Percentiles rank a stretch among this genome's conserved stretches.
phyloP scores from a whole-genome alignment of 2,797 vertebrate genomes.

The Melanotaenia pygmaea region DNA sequence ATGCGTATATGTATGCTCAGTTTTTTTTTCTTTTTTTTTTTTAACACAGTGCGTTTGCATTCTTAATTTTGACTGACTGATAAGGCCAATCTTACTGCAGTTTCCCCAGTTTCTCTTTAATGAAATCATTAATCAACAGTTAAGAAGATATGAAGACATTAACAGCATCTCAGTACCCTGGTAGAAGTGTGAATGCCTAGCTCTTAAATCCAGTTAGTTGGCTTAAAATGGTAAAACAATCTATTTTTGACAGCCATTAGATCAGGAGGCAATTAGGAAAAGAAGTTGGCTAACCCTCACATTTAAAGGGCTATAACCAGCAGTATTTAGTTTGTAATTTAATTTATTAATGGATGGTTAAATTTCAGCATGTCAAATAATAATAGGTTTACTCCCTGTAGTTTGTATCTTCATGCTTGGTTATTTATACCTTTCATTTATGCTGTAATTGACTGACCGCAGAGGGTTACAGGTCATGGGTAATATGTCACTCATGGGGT shows the following conservation, averaged over 20 bases:
- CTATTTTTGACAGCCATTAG: neutral
- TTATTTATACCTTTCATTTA: conserved; percentile 8
- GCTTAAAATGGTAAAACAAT: neutral
- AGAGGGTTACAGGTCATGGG: conserved; percentile 30
- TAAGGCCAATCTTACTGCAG: neutral
- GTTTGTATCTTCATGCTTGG: neutral
- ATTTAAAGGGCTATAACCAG: neutral
- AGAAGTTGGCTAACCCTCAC: neutral
- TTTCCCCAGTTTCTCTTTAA: conserved; percentile 11
- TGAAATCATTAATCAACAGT: conserved; percentile 46
- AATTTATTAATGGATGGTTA: neutral
- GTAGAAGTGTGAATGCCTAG: neutral
- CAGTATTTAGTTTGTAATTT: neutral
- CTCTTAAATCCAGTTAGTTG: neutral
- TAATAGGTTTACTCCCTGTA: neutral
- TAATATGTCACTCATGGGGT: neutral
- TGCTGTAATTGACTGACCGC: conserved; percentile 17
- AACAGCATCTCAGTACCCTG: neutral
- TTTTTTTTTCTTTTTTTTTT: no score
- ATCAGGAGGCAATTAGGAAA: neutral
- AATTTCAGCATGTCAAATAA: neutral
- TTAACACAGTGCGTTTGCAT: neutral
- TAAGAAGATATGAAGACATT: conserved; percentile 25
- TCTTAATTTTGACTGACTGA: neutral
- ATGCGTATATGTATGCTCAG: no score